Evolutionary conservation across 2,797 vertebrate genomes (phyloP).

Genomic region (Aldrovandia affinis): DNA sequence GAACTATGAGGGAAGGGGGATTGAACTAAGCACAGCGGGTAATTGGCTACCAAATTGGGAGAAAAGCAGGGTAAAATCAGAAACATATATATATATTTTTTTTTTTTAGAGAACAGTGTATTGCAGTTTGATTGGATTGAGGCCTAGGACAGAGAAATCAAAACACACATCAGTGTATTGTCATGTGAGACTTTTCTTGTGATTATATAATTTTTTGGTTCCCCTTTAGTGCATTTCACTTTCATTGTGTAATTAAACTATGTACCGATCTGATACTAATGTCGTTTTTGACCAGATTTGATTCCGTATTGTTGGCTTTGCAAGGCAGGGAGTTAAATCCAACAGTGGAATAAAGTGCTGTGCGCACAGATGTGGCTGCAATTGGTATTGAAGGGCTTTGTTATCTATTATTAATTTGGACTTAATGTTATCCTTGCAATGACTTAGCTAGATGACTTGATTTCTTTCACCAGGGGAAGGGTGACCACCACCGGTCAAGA

Average conservation of each 20-base stretch:
- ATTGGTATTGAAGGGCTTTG: not conserved
- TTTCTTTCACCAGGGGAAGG: not conserved
- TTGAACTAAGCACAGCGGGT: too few species aligned
- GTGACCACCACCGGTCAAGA: slow-evolving; percentile 1
- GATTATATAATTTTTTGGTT: not conserved
- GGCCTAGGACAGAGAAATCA: not conserved
- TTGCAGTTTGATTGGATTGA: not conserved
- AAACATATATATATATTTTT: too few species aligned
- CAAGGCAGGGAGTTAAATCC: not conserved
- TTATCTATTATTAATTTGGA: not conserved
- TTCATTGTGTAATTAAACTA: not conserved
- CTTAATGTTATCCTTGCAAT: not conserved
- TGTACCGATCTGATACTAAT: not conserved
- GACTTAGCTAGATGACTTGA: not conserved
- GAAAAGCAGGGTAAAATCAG: too few species aligned
- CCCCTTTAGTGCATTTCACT: not conserved
- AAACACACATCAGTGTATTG: not conserved
- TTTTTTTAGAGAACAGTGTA: too few species aligned
- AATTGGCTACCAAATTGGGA: too few species aligned
- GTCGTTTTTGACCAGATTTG: not conserved
- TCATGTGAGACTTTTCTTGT: not conserved
- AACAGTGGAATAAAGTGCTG: too few species aligned
- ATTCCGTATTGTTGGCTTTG: not conserved
- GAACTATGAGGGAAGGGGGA: too few species aligned
- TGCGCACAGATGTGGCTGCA: not conserved